A percentile compares a stretch with the other conserved stretches of the same genome.
phyloP scores from a whole-genome alignment of 2,888 invertebrate species.

The Diachrysia chrysitis region DNA sequence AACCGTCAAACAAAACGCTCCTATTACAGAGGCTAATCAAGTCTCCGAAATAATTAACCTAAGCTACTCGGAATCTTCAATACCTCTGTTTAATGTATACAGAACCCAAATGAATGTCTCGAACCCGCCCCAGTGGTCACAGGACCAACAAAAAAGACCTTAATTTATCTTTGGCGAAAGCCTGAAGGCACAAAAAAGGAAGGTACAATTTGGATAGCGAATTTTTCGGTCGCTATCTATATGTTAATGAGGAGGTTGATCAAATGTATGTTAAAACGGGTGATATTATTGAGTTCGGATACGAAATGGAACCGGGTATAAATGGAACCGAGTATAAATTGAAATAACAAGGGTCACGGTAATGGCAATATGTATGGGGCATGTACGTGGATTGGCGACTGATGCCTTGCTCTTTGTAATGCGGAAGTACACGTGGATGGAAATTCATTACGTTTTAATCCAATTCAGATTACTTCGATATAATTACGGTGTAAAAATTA shows the following conservation, averaged over 20 bases:
- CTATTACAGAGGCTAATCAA: conserved; percentile 56
- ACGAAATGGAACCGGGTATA: conserved; percentile 60
- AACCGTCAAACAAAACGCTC: conserved; percentile 56
- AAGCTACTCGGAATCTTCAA: conserved; percentile 65
- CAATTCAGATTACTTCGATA: conserved; percentile 8
- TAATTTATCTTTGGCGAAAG: conserved; percentile 74
- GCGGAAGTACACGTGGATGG: neutral
- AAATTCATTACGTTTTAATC: conserved; percentile 11
- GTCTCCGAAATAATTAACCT: conserved; percentile 67
- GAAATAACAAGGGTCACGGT: conserved; percentile 70
- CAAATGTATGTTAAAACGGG: conserved; percentile 79
- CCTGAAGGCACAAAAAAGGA: conserved; percentile 70
- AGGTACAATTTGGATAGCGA: conserved; percentile 73
- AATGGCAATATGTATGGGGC: conserved; percentile 51
- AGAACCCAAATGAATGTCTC: conserved; percentile 68
- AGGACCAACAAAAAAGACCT: conserved; percentile 67
- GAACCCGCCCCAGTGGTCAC: conserved; percentile 68
- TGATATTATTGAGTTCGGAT: conserved; percentile 69
- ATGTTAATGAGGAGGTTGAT: conserved; percentile 78
- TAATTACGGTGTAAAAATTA: neutral
- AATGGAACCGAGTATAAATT: conserved; percentile 71
- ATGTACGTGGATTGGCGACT: conserved; percentile 13
- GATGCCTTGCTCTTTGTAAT: conserved; percentile 8
- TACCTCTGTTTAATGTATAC: conserved; percentile 66
- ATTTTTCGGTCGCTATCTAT: conserved; percentile 76